These are phyloP conservation scores for Cyclargus thomasi DNA, from an alignment of 1,140 invertebrate genomes.

Conservation along the genomic window DNA sequence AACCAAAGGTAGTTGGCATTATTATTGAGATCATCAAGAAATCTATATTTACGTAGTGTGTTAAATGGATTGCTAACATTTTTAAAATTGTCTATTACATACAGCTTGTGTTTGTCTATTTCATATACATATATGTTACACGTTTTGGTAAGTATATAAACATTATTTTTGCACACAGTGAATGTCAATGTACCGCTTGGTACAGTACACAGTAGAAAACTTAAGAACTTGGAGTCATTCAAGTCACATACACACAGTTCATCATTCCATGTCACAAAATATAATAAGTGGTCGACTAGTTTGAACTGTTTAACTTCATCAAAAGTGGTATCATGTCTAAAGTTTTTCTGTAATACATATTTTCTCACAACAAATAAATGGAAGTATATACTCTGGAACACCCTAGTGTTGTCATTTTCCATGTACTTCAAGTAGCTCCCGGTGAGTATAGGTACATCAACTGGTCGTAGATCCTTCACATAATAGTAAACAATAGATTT, in stretches of 20 bases:
- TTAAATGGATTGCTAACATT: not conserved
- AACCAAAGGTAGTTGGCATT: not conserved
- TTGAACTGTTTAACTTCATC: conserved; percentile 38
- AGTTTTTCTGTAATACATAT: conserved; percentile 21
- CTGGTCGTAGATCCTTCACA: conserved; percentile 16
- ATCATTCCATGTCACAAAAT: not conserved
- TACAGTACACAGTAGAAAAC: not conserved
- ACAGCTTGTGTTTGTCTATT: not conserved
- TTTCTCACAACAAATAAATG: conserved; percentile 33
- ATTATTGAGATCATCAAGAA: not conserved
- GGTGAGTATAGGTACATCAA: conserved; percentile 22
- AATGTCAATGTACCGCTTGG: not conserved
- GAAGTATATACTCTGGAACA: conserved; percentile 29
- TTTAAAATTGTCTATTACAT: not conserved
- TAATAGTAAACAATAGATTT: not conserved
- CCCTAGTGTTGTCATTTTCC: conserved; percentile 35
- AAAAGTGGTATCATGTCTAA: conserved; percentile 24
- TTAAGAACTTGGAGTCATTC: not conserved
- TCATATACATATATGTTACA: not conserved
- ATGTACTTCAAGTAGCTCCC: conserved; percentile 38
- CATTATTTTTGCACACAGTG: not conserved
- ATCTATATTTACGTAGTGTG: not conserved
- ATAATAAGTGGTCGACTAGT: conserved; percentile 23
- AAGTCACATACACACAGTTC: not conserved
- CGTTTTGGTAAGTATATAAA: conserved; percentile 30